Evolutionary conservation across 2,113 vertebrate species (phyloP).

Genomic region (Coturnix japonica): DNA sequence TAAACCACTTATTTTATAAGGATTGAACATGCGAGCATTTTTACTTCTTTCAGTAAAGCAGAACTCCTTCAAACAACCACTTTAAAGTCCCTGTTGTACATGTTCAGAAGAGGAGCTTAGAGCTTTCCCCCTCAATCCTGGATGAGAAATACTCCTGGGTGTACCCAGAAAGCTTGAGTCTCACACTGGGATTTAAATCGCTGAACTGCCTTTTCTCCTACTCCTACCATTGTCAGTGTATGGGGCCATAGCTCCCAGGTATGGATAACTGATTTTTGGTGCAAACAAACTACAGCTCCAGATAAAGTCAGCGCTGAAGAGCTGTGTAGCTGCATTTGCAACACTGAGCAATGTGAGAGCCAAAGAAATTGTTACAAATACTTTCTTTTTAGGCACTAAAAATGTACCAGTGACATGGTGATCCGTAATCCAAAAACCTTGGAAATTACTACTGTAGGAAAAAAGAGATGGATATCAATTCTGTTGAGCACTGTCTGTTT

Average conservation of each 20-base stretch:
- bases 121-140: too few relatives aligned
- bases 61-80: background rate
- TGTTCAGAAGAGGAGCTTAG: background rate
- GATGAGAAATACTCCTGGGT: background rate
- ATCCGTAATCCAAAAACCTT: background rate
- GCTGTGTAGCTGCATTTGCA: background rate
- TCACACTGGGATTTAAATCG: background rate
- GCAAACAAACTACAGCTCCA: background rate
- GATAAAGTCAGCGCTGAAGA: background rate
- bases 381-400: background rate
- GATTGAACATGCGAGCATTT: background rate
- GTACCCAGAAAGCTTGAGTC: background rate
- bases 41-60: background rate
- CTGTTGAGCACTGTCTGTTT: background rate
- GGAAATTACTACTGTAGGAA: background rate
- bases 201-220: background rate
- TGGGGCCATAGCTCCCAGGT: background rate
- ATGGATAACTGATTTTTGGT: background rate
- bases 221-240: background rate
- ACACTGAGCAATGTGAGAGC: background rate
- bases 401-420: too few relatives aligned
- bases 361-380: background rate
- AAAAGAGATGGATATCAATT: background rate
- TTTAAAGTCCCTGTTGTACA: background rate
- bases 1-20: background rate